Evolutionary conservation across 1,140 invertebrate genomes (phyloP).

Genomic region (Archegozetes longisetosus): DNA sequence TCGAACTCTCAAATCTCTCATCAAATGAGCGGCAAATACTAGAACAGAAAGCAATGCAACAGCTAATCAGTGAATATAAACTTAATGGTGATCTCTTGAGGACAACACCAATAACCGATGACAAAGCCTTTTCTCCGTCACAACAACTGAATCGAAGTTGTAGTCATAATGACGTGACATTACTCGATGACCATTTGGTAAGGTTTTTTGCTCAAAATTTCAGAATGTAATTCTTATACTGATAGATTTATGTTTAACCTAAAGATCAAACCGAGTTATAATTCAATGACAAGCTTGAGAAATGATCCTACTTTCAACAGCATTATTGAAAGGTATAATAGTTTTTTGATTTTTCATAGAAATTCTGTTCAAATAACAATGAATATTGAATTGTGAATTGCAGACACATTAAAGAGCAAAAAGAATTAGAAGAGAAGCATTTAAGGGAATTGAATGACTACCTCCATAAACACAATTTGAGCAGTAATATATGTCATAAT

Average conservation of each 20-base stretch:
- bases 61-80: neutral
- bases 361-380: too few relatives aligned
- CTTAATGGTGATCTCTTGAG: neutral
- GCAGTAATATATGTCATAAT: neutral
- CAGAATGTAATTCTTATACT: neutral
- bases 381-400: too few relatives aligned
- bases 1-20: neutral
- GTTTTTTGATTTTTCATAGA: too few relatives aligned
- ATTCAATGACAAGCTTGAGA: neutral
- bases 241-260: too few relatives aligned
- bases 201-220: neutral
- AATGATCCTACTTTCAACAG: neutral
- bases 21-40: constrained; percentile 4
- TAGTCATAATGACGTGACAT: neutral
- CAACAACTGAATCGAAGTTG: neutral
- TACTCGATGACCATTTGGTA: neutral
- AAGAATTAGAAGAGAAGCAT: constrained; percentile 8
- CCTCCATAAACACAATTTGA: neutral
- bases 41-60: constrained; percentile 4
- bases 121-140: neutral
- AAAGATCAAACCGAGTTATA: too few relatives aligned
- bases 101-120: too few relatives aligned
- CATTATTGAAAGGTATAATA: neutral
- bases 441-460: neutral
- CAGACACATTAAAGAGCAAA: constrained; percentile 6